Evolutionary conservation across 35 echinoderm and acorn worm species (phyloP), one percentile per base, ranked within the genome.

Genomic region (Anneissia japonica): DNA sequence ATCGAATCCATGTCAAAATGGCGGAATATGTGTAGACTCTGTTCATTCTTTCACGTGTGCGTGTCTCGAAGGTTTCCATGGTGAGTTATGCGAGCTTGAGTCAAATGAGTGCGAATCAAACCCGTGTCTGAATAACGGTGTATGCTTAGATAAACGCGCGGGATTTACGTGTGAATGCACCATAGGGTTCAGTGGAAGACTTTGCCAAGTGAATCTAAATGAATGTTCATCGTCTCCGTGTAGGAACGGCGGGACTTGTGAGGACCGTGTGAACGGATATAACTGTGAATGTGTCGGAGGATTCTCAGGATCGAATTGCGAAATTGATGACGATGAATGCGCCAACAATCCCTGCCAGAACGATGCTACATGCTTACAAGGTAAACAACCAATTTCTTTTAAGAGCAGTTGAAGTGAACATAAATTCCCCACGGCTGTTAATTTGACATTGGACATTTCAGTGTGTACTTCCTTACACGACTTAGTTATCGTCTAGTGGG

Each of bases 181-280:
- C 13, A 33, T 74, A 1, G 94, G 94, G 10, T 97, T 78, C 40
- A 31, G 33, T 17, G 94, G 90, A 12, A 46, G 9, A 33, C 40
- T 77, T 74, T 97, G 94, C 64, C 83, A 92, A 72, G 41, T 73
- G 4, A 92, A 92, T 74, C 39, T 87, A 6, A 33, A 92, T 38
- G 93, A 95, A 41, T 97, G 94, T 75, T 16, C 43, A 7, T 36
- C 84, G 0, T 76, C 56, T 37, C 86, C 86, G 13, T 88, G 86
- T 45, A 46, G 75, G 31, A 77, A 46, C 29, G 86, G 77, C 19
- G 30, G 75, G n/a, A 79, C 40, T 10, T 88, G 86, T 81, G 26
- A 56, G 14, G 91, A 93, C 31, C 19, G 21, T 23, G 51, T 93
- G 32, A 72, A 85, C 21, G 87, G 75, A 9, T 85, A 82, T 46